Percentiles rank a stretch among this genome's conserved stretches.
phyloP scores from a whole-genome alignment of 2,113 vertebrate species.

The Rallus limicola region DNA sequence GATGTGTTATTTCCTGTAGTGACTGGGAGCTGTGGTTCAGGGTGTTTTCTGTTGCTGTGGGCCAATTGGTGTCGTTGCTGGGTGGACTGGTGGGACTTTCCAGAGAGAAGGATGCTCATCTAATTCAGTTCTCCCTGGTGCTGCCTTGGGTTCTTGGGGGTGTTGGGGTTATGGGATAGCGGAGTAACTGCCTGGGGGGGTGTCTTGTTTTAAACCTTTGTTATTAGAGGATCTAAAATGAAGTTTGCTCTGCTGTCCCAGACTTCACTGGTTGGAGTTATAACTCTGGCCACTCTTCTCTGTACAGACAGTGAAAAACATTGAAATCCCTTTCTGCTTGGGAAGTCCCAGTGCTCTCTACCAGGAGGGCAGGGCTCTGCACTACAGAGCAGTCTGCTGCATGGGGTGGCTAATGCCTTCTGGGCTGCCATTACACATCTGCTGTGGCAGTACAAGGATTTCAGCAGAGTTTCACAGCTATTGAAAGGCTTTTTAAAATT shows the following conservation, averaged over 20 bases:
- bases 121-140: background rate
- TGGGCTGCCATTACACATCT: background rate
- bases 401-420: rapidly evolving
- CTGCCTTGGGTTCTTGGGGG: rapidly evolving
- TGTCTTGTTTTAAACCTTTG: background rate
- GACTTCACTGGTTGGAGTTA: background rate
- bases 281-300: background rate
- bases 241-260: background rate
- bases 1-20: background rate
- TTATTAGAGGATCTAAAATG: background rate
- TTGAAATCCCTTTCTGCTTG: background rate
- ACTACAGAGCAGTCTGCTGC: background rate
- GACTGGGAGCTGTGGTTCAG: background rate
- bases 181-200: background rate
- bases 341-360: background rate
- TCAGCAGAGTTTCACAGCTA: background rate
- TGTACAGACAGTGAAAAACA: background rate
- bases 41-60: background rate
- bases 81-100: background rate
- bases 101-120: background rate
- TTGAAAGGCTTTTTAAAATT: background rate
- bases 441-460: background rate
- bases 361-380: background rate
- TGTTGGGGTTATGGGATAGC: rapidly evolving
- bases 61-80: rapidly evolving